Percentiles rank a stretch among this genome's conserved stretches.
These are phyloP conservation scores for Amyelois transitella DNA, from an alignment of 1,140 invertebrate species.

Conservation along the genomic window DNA sequence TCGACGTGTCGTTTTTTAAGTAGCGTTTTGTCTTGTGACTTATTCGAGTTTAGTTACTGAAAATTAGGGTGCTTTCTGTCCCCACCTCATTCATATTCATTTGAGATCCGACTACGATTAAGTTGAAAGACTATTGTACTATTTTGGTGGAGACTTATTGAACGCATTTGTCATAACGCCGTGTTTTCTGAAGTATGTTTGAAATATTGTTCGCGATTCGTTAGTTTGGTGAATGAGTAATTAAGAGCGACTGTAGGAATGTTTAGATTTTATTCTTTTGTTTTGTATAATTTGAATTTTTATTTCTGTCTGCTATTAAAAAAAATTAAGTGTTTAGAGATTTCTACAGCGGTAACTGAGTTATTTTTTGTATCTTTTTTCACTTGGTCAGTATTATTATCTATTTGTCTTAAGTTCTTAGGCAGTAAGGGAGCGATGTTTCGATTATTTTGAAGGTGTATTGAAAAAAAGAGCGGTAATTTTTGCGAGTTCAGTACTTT, in stretches of 20 bases:
- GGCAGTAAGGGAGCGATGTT: no score
- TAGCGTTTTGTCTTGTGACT: constrained; percentile 43
- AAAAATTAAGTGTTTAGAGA: no score
- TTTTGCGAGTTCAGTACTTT: no score
- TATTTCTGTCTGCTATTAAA: no score
- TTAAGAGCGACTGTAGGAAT: not conserved
- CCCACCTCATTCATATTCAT: constrained; percentile 56
- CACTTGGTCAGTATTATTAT: no score
- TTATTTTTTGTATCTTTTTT: no score
- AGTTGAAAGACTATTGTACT: constrained; percentile 37
- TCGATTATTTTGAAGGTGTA: no score
- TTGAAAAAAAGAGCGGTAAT: no score
- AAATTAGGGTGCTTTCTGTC: constrained; percentile 47
- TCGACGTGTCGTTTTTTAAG: constrained; percentile 28
- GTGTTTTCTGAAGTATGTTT: constrained; percentile 32
- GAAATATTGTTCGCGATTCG: constrained; percentile 46
- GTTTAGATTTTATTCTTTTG: not conserved
- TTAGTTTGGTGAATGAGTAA: constrained; percentile 17
- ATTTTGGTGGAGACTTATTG: constrained; percentile 34
- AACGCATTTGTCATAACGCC: constrained; percentile 37
- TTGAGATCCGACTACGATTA: constrained; percentile 44
- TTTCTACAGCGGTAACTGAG: no score
- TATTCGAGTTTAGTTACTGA: constrained; percentile 29
- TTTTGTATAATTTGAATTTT: not conserved
- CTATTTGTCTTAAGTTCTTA: no score